A percentile compares a stretch with the other conserved stretches of the same genome.
Evolutionary conservation across 1,140 invertebrate species (phyloP).

Genomic region (Zaprionus camerounensis): DNA sequence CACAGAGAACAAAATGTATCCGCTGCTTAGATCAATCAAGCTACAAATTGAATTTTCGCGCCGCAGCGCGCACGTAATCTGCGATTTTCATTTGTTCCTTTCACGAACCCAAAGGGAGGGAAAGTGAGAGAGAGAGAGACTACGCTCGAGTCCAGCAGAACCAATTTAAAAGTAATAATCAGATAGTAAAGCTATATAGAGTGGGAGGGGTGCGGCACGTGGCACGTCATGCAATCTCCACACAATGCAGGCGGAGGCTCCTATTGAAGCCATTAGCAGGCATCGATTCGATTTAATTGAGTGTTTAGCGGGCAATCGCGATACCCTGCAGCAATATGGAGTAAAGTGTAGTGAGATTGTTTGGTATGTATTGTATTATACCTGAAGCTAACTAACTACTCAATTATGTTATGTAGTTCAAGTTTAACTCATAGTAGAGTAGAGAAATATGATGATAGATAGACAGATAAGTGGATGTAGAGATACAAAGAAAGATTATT

Average conservation of each 20-base stretch:
- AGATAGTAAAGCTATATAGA: background rate
- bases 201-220: background rate
- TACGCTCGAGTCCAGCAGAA: background rate
- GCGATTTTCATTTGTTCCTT: background rate
- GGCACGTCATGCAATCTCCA: background rate
- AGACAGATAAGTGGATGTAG: no score
- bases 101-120: conserved; percentile 17
- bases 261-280: background rate
- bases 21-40: conserved; percentile 13
- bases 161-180: conserved; percentile 5
- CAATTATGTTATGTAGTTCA: background rate
- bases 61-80: conserved; percentile 37
- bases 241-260: no score
- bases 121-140: background rate
- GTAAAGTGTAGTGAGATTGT: background rate
- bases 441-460: no score
- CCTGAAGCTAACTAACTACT: background rate
- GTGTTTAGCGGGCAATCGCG: background rate
- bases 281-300: background rate
- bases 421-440: background rate
- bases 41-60: conserved; percentile 57
- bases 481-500: no score
- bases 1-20: background rate
- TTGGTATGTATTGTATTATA: no score
- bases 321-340: background rate